A percentile compares a stretch with the other conserved stretches of the same genome.
These are phyloP conservation scores for Hyposoter didymator DNA, from an alignment of 2,888 invertebrate species.

Conservation along the genomic window DNA sequence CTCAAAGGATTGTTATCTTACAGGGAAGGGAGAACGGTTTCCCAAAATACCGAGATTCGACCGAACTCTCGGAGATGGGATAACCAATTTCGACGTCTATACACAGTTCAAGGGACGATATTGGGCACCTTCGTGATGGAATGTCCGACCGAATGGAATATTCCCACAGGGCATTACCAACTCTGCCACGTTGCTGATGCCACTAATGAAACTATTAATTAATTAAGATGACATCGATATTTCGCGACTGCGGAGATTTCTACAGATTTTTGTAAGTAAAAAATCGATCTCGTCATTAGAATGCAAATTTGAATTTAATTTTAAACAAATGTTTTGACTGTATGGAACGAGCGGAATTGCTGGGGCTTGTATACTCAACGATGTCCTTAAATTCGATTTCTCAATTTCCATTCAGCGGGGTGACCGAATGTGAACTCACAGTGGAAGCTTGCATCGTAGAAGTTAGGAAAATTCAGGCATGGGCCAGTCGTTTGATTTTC, in stretches of 20 bases:
- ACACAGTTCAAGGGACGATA: constrained; percentile 68
- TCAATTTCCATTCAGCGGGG: constrained; percentile 9
- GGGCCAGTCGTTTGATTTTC: constrained; percentile 67
- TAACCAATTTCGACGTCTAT: constrained; percentile 73
- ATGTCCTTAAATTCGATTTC: background rate
- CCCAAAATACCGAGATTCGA: constrained; percentile 53
- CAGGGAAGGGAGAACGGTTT: constrained; percentile 64
- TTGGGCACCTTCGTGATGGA: constrained; percentile 56
- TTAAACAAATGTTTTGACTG: background rate
- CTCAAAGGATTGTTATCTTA: constrained; percentile 81
- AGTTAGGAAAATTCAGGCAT: constrained; percentile 49
- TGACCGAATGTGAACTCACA: constrained; percentile 1
- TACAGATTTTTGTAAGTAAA: too few species aligned
- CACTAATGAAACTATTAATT: constrained; percentile 66
- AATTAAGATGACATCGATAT: constrained; percentile 64
- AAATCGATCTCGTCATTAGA: background rate
- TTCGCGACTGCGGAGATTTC: background rate
- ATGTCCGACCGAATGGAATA: constrained; percentile 61
- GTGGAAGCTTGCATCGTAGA: background rate
- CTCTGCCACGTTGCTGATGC: constrained; percentile 61
- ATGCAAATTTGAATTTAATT: background rate
- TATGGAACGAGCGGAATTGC: background rate
- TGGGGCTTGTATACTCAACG: background rate
- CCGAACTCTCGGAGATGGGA: constrained; percentile 64
- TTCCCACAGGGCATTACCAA: constrained; percentile 42